Evolutionary conservation across 2,797 vertebrate species (phyloP), one percentile per base, ranked within the genome.

Genomic region (Tragopan temminckii): DNA sequence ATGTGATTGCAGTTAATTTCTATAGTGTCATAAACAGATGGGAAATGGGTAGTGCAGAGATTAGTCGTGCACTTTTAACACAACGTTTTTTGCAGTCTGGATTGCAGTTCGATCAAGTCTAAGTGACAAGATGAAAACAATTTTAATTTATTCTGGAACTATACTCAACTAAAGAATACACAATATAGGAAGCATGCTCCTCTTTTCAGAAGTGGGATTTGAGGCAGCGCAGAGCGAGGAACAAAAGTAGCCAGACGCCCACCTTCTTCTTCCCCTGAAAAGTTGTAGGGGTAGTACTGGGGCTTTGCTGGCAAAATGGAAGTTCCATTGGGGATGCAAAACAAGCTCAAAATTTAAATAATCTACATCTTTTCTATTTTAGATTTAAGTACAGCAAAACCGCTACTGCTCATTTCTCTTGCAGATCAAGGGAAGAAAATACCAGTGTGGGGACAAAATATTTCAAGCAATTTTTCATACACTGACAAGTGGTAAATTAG

Each of bases 401-500:
- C 9, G 7, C 90, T 50, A 11, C 76, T 2, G 58, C 86, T 95
- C 89, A 36, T 92, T 94, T 82, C 94, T 93, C 66, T 69, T 68
- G 62, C 84, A 94, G 93, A 97, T 97, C 96, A 97, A 98, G 97
- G 95, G 79, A 89, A 89, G 88, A 77, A 94, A 80, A 63, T 38
- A 82, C 76, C 13, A 67, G 96, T 45, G 72, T 88, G 94, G 96
- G 94, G 97, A 97, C 96, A 96, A 96, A 96, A 96, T 87, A 97
- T 96, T 92, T 95, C 94, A 96, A 97, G 96, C 84, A 84, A 91
- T 96, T 97, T 96, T 95, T 97, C 95, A 89, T 86, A 90, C 94
- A 81, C 93, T 88, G 96, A 98, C 97, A 98, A 97, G 97, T 71
- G 97, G 96, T 96, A 97, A 98, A 98, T 98, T 97, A 98, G 97